Conservation (phyloP, 2,888 invertebrate species). For the Machimus rusticus region DNA sequence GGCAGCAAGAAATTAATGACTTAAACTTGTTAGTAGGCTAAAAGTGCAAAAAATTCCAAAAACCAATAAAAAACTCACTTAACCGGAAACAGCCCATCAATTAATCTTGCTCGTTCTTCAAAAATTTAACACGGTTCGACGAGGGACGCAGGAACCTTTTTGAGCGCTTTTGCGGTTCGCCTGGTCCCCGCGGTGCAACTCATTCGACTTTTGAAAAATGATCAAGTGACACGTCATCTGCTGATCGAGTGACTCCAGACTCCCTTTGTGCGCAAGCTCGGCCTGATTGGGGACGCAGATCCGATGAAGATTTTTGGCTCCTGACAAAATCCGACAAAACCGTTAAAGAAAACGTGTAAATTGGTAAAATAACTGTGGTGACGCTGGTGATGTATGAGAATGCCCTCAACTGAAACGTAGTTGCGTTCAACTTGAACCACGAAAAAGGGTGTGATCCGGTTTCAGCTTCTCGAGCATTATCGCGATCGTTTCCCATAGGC, state of each 20-base stretch:
- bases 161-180: slow-evolving; percentile 42
- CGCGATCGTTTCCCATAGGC: slow-evolving; percentile 23
- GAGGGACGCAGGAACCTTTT: slow-evolving; percentile 25
- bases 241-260: slow-evolving; percentile 40
- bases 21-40: slow-evolving; percentile 18
- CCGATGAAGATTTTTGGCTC: background rate
- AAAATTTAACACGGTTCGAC: slow-evolving; percentile 44
- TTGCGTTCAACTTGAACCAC: background rate
- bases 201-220: slow-evolving; percentile 47
- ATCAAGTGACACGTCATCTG: slow-evolving; percentile 46
- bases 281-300: background rate
- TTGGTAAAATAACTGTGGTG: slow-evolving; percentile 1
- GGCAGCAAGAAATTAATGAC: slow-evolving; percentile 20
- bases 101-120: slow-evolving; percentile 43
- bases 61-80: slow-evolving; percentile 44
- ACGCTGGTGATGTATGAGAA: background rate
- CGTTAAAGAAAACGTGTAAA: slow-evolving; percentile 33
- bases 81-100: slow-evolving; percentile 46
- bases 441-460: background rate
- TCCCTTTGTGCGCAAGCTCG: background rate
- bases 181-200: slow-evolving; percentile 31
- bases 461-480: background rate
- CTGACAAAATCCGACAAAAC: background rate
- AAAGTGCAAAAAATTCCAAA: slow-evolving; percentile 18
- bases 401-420: background rate